These are phyloP conservation scores for Aspiorhynchus laticeps DNA, from an alignment of 2,113 vertebrate genomes.

Conservation along the genomic window DNA sequence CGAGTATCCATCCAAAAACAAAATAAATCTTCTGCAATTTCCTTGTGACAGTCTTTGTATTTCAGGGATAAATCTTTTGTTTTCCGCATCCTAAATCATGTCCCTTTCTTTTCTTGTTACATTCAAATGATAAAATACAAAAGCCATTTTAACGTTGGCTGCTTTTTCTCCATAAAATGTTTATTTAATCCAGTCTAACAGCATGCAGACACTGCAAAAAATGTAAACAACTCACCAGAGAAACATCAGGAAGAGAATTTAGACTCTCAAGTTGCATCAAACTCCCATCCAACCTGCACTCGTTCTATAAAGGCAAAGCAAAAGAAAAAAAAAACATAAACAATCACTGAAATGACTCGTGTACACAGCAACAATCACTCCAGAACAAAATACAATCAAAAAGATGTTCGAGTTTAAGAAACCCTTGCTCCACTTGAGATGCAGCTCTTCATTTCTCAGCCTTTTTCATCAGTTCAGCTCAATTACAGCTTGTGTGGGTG, in stretches of 20 bases:
- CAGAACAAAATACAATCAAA: no score
- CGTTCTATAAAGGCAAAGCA: conserved; percentile 71
- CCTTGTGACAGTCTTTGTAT: background rate
- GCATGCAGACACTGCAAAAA: background rate
- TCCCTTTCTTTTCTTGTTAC: background rate
- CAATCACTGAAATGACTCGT: background rate
- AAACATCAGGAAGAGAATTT: conserved; percentile 78
- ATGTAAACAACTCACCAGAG: conserved; percentile 78
- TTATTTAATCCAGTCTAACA: background rate
- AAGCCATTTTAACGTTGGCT: background rate
- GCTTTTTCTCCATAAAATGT: background rate
- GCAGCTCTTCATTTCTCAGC: conserved; percentile 1
- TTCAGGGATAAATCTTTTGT: background rate
- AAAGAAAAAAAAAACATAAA: conserved; percentile 28
- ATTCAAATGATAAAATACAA: background rate
- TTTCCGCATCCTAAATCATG: background rate
- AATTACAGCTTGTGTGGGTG: conserved; percentile 2
- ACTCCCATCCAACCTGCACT: conserved; percentile 75
- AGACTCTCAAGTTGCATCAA: conserved; percentile 64
- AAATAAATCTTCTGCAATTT: background rate
- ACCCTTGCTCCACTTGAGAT: no score
- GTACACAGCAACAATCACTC: no score
- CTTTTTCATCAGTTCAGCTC: conserved; percentile 28
- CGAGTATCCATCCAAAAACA: background rate
- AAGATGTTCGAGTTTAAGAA: no score